Percentiles rank a stretch among this genome's conserved stretches.
Evolutionary conservation across 2,113 vertebrate genomes (phyloP).

Genomic region (Tachysurus fulvidraco): DNA sequence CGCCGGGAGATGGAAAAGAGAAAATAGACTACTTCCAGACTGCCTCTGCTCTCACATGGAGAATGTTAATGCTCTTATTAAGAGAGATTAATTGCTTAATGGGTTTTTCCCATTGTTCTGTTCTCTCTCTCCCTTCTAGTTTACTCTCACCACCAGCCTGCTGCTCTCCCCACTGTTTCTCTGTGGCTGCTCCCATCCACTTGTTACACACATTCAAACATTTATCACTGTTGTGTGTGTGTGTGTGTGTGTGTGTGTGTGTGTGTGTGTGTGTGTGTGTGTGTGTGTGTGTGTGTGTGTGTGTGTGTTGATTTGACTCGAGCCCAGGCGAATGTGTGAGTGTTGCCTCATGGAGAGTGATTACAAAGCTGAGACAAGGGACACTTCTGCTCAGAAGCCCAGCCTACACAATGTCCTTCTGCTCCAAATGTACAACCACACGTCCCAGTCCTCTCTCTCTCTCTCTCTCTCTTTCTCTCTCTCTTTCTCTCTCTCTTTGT

Average conservation of each 20-base stretch:
- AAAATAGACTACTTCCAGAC: conserved; percentile 35
- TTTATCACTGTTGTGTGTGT: background rate
- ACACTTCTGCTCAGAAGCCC: conserved; percentile 39
- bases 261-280: background rate
- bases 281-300: background rate
- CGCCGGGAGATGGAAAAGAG: conserved; percentile 8
- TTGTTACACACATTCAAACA: conserved; percentile 12
- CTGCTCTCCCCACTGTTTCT: conserved; percentile 9
- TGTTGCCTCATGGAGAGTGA: conserved; percentile 50
- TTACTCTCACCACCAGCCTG: conserved; percentile 11
- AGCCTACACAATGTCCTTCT: conserved; percentile 18
- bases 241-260: background rate
- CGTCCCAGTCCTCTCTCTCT: background rate
- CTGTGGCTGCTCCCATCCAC: background rate
- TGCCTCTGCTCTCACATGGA: conserved; percentile 31
- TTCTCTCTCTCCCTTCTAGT: conserved; percentile 6
- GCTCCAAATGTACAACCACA: conserved; percentile 4
- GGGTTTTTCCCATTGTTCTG: conserved; percentile 56
- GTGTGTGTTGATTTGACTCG: conserved; percentile 27
- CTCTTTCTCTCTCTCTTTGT: background rate
- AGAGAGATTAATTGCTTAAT: conserved; percentile 65
- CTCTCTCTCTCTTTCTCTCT: background rate
- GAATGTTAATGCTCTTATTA: conserved; percentile 52
- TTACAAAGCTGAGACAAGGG: conserved; percentile 49
- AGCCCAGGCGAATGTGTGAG: conserved; percentile 19